Conservation (phyloP, 92 coral and sea anemone genomes). For the Montipora capitata region DNA sequence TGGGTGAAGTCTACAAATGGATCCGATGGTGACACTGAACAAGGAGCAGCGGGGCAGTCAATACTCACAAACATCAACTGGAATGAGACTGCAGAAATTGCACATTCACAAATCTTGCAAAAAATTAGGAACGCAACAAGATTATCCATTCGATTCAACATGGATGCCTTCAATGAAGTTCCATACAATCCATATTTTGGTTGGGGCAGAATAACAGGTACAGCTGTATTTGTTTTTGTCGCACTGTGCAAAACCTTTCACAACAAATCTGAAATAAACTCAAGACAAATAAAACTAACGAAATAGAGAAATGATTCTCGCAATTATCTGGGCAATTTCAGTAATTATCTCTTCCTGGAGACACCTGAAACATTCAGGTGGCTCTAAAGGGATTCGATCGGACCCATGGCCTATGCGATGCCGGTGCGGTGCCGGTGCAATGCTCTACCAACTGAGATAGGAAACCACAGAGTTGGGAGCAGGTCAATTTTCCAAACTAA, state of each 20-base stretch:
- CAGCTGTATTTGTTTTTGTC: background rate
- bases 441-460: too few relatives aligned
- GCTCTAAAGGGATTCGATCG: too few relatives aligned
- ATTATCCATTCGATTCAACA: constrained; percentile 40
- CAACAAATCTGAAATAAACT: background rate
- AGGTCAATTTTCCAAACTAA: too few relatives aligned
- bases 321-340: too few relatives aligned
- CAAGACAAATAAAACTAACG: background rate
- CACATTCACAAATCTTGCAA: background rate
- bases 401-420: too few relatives aligned
- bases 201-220: constrained; percentile 34
- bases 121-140: background rate
- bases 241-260: background rate
- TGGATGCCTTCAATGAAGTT: constrained; percentile 34
- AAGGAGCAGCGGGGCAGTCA: constrained; percentile 31
- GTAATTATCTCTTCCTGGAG: too few relatives aligned
- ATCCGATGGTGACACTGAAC: constrained; percentile 18
- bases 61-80: constrained; percentile 17
- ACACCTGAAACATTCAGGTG: too few relatives aligned
- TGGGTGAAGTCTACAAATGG: constrained; percentile 21
- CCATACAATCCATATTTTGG: constrained; percentile 17
- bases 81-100: background rate
- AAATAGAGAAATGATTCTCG: too few relatives aligned
- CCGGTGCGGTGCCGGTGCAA: too few relatives aligned
- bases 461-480: too few relatives aligned